phyloP scores from a whole-genome alignment of 2,888 invertebrate genomes.

The Nyleta sp. region DNA sequence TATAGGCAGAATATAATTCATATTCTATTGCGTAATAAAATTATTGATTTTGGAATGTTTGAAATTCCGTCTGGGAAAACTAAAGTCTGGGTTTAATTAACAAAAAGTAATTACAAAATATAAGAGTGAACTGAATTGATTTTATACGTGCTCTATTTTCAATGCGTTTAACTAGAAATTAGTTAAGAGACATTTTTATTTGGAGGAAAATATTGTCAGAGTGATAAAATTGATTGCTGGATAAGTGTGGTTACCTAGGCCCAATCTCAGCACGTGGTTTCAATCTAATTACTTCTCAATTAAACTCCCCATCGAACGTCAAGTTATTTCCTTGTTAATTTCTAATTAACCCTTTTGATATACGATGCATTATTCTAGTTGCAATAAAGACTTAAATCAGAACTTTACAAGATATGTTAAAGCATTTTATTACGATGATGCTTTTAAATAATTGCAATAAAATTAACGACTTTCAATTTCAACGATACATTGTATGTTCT shows the following conservation, averaged over 20 bases:
- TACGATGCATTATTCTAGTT: constrained; percentile 20
- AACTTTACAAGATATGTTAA: neutral
- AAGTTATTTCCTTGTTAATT: constrained; percentile 44
- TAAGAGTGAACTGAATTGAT: no score
- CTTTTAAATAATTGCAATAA: no score
- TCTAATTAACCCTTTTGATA: constrained; percentile 30
- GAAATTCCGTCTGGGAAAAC: no score
- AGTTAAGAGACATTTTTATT: neutral
- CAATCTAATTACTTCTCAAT: constrained; percentile 39
- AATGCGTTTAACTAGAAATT: neutral
- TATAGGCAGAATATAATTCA: no score
- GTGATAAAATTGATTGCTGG: constrained; percentile 32
- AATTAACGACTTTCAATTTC: no score
- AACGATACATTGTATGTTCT: no score
- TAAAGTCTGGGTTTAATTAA: no score
- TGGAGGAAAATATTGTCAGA: constrained; percentile 4
- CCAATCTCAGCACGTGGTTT: constrained; percentile 36
- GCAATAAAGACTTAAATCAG: neutral
- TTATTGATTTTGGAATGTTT: no score
- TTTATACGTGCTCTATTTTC: no score
- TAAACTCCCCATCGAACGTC: constrained; percentile 29
- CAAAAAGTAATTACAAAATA: no score
- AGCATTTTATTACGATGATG: neutral
- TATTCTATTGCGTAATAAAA: no score
- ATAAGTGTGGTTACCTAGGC: constrained; percentile 5